These are phyloP conservation scores for Chironomus striatipennis DNA, from an alignment of 1,140 invertebrate genomes.

Conservation along the genomic window DNA sequence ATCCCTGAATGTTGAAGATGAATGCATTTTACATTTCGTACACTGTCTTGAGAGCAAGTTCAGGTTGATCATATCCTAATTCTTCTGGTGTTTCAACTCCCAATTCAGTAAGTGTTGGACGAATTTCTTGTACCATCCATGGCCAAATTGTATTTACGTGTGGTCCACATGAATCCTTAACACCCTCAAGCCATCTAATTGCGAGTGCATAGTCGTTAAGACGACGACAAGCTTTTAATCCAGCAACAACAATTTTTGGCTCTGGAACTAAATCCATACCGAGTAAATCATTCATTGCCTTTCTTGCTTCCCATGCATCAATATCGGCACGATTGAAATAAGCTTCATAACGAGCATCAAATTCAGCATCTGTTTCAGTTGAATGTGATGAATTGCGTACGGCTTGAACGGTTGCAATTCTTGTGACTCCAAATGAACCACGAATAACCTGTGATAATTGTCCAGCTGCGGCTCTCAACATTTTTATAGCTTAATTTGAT, in stretches of 20 bases:
- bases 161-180: conserved; percentile 84
- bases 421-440: conserved; percentile 33
- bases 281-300: conserved; percentile 72
- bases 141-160: conserved; percentile 77
- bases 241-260: conserved; percentile 85
- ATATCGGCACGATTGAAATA: conserved; percentile 86
- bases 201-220: conserved; percentile 91
- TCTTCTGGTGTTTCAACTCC: conserved; percentile 93
- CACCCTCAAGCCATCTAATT: conserved; percentile 83
- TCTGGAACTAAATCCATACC: conserved; percentile 93
- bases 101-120: conserved; percentile 84
- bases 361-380: conserved; percentile 55
- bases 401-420: conserved; percentile 29
- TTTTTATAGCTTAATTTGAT: conserved; percentile 30
- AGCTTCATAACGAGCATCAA: conserved; percentile 67
- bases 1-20: background rate
- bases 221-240: conserved; percentile 83
- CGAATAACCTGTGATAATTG: conserved; percentile 38
- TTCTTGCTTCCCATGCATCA: conserved; percentile 93
- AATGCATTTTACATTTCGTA: conserved; percentile 49
- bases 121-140: conserved; percentile 87
- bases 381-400: conserved; percentile 37
- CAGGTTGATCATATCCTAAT: conserved; percentile 94
- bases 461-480: conserved; percentile 44
- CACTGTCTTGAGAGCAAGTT: conserved; percentile 71